Evolutionary conservation across 2,113 vertebrate genomes (phyloP).

Genomic region (Anhinga rufa): DNA sequence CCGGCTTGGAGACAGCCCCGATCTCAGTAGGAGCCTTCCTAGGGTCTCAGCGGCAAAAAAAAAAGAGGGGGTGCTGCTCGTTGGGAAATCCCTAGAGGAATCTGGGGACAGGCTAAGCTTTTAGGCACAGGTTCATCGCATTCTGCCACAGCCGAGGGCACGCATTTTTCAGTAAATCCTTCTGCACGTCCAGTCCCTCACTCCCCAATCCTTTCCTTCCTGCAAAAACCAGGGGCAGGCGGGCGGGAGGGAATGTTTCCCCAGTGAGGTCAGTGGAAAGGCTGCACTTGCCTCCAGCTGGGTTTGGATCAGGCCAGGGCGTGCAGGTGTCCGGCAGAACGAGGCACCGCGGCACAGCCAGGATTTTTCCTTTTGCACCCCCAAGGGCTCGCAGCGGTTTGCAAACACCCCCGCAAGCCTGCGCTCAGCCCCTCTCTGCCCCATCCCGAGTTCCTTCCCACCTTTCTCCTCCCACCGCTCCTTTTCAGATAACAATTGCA

Average conservation of each 20-base stretch:
- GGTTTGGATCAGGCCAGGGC: background rate
- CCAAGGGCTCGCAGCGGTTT: background rate
- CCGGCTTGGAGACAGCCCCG: background rate
- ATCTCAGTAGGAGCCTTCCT: background rate
- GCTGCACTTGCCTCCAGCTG: constrained; percentile 6
- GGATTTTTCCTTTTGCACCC: background rate
- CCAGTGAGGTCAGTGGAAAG: constrained; percentile 27
- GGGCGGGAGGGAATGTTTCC: background rate
- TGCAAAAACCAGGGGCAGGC: background rate
- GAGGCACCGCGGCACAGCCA: rapidly evolving
- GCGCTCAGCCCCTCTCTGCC: background rate
- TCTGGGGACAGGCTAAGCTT: background rate
- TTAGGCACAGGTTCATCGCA: rapidly evolving
- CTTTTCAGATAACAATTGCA: constrained; percentile 47
- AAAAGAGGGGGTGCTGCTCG: background rate
- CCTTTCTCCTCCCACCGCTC: background rate
- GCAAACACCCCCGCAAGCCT: background rate
- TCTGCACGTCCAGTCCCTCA: background rate
- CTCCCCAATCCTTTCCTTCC: background rate
- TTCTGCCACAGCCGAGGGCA: background rate
- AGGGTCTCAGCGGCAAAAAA: background rate
- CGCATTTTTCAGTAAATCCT: background rate
- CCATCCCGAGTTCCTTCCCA: background rate
- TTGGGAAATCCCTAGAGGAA: background rate
- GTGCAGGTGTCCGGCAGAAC: background rate